Evolutionary conservation across 37 sponge, comb jelly and placozoan genomes (phyloP).

Genomic region (Beroe ovata): DNA sequence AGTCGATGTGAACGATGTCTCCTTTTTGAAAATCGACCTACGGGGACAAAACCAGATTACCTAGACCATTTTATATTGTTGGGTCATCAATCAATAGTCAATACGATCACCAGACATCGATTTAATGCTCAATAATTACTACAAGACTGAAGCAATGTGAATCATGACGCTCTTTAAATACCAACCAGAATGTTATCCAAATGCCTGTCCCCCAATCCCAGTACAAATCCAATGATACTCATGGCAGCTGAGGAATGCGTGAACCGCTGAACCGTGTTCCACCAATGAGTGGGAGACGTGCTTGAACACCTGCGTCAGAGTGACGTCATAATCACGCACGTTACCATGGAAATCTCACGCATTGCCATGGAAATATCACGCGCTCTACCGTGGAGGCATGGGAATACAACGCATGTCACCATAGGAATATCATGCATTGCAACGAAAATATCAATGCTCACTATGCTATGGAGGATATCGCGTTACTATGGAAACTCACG

Average conservation of each 20-base stretch:
- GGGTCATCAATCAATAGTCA: too few relatives aligned
- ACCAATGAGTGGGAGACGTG: slow-evolving; percentile 96
- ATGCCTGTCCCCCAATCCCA: slow-evolving; percentile 98
- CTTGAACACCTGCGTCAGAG: slow-evolving; percentile 86
- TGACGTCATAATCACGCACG: slow-evolving; percentile 9
- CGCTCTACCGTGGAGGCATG: not conserved
- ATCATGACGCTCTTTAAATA: too few relatives aligned
- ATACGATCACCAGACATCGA: not conserved
- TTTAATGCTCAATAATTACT: not conserved
- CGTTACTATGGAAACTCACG: too few relatives aligned
- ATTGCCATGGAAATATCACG: not conserved
- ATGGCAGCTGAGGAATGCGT: slow-evolving; percentile 92
- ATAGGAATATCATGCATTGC: not conserved
- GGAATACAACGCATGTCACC: not conserved
- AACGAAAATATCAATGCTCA: not conserved
- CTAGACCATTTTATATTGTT: too few relatives aligned
- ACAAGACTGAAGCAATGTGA: too few relatives aligned
- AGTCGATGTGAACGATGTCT: slow-evolving; percentile 95
- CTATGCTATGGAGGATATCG: too few relatives aligned
- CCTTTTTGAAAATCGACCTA: slow-evolving; percentile 66
- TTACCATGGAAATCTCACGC: not conserved
- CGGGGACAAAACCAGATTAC: too few relatives aligned
- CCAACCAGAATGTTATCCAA: slow-evolving; percentile 94
- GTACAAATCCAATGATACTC: slow-evolving; percentile 99
- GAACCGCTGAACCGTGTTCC: slow-evolving; percentile 87